These are phyloP conservation scores for Panzeria rudis DNA, from an alignment of 2,888 invertebrate genomes.

Conservation along the genomic window DNA sequence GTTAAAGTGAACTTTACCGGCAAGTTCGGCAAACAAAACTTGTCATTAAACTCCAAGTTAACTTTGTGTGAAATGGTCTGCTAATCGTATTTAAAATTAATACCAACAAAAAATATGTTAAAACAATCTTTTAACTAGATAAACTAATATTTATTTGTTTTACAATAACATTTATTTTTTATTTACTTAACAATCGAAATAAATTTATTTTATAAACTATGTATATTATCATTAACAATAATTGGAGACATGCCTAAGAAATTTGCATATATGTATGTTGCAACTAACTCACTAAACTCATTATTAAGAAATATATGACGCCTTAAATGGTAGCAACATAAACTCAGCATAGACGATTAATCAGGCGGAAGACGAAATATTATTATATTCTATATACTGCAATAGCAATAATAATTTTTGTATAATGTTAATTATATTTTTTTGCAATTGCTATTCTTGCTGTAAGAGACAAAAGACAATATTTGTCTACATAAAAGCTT, in stretches of 20 bases:
- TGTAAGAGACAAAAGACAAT: slow-evolving; percentile 1
- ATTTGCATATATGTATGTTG: slow-evolving; percentile 24
- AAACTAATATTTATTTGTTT: slow-evolving; percentile 25
- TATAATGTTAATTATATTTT: slow-evolving; percentile 3
- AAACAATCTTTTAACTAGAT: slow-evolving; percentile 5
- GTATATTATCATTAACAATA: slow-evolving; percentile 14
- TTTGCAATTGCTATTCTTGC: not conserved
- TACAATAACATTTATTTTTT: slow-evolving; percentile 27
- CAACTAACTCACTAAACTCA: slow-evolving; percentile 38
- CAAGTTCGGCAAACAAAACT: too few relatives aligned
- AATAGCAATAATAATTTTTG: slow-evolving; percentile 5
- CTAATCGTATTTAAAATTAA: too few relatives aligned
- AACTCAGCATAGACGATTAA: not conserved
- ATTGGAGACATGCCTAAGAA: not conserved
- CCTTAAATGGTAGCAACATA: slow-evolving; percentile 23
- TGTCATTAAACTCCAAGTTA: too few relatives aligned
- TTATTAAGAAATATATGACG: slow-evolving; percentile 28
- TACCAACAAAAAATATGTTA: not conserved
- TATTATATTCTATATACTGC: slow-evolving; percentile 3
- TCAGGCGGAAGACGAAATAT: slow-evolving; percentile 55
- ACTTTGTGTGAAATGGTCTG: too few relatives aligned
- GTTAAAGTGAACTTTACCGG: too few relatives aligned
- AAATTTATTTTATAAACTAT: slow-evolving; percentile 31
- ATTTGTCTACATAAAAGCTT: not conserved
- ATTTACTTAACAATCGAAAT: slow-evolving; percentile 24